Evolutionary conservation across 2,113 vertebrate genomes (phyloP).

Genomic region (Scartelaos histophorus): DNA sequence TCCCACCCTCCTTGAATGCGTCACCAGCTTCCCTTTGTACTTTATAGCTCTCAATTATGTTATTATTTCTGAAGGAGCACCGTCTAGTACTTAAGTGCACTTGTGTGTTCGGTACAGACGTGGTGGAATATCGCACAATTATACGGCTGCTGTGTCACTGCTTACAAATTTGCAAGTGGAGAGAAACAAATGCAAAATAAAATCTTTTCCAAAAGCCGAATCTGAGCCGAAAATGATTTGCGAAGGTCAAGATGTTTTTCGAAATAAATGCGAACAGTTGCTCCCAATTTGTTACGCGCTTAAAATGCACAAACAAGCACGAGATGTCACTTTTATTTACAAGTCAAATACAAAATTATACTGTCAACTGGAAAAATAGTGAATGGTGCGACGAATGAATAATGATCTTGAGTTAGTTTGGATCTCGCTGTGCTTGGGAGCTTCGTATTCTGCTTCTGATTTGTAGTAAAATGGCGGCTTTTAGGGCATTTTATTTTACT

Average conservation of each 20-base stretch:
- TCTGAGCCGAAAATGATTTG: neutral
- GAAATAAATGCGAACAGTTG: neutral
- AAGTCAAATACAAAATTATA: neutral
- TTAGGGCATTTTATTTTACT: no score
- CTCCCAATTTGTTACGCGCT: neutral
- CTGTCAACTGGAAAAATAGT: neutral
- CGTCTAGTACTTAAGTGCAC: neutral
- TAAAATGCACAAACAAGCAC: neutral
- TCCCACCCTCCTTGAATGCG: neutral
- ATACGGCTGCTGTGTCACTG: no score
- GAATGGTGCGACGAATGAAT: neutral
- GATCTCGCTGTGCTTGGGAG: neutral
- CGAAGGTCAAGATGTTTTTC: neutral
- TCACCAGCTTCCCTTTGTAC: neutral
- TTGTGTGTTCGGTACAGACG: neutral
- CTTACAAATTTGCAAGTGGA: neutral
- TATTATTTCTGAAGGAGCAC: neutral
- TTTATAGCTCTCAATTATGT: neutral
- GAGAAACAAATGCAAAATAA: neutral
- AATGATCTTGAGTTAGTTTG: neutral
- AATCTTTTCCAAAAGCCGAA: neutral
- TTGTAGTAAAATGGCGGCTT: no score
- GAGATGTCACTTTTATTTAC: neutral
- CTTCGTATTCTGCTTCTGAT: neutral
- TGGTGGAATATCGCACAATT: neutral